A percentile compares a stretch with the other conserved stretches of the same genome.
phyloP scores from a whole-genome alignment of 1,140 invertebrate species.

The Drosophila lowei region DNA sequence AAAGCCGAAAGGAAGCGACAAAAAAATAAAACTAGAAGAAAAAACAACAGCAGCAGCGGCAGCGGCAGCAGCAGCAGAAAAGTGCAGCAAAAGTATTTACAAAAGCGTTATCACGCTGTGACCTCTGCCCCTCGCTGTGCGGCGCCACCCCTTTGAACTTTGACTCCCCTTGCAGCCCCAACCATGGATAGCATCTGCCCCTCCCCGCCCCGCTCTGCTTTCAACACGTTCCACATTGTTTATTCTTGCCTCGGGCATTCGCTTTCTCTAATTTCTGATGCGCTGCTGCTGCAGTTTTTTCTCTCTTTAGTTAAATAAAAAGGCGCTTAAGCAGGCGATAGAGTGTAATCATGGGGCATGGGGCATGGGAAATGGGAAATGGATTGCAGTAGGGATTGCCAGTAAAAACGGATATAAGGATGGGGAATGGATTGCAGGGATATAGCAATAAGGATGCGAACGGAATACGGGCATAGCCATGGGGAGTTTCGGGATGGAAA shows the following conservation, averaged over 20 bases:
- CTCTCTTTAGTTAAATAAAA: slow-evolving; percentile 73
- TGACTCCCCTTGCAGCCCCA: slow-evolving; percentile 2
- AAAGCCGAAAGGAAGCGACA: slow-evolving; percentile 72
- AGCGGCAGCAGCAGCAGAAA: slow-evolving; percentile 57
- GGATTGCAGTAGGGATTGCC: not conserved
- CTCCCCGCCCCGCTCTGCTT: not conserved
- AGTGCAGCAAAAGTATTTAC: slow-evolving; percentile 80
- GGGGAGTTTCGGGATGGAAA: not conserved
- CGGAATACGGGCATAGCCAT: not conserved
- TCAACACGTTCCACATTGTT: slow-evolving; percentile 65
- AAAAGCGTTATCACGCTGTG: slow-evolving; percentile 76
- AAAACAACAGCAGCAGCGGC: slow-evolving; percentile 36
- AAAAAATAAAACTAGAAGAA: slow-evolving; percentile 51
- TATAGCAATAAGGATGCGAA: not conserved
- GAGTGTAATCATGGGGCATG: slow-evolving; percentile 50
- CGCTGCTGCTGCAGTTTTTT: slow-evolving; percentile 48
- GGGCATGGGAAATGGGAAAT: not conserved
- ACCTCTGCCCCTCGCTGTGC: slow-evolving; percentile 23
- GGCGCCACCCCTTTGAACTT: slow-evolving; percentile 28
- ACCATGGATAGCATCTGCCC: not conserved
- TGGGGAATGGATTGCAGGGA: slow-evolving; percentile 25
- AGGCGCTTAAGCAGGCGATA: slow-evolving; percentile 62
- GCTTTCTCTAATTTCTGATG: slow-evolving; percentile 75
- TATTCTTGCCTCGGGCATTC: slow-evolving; percentile 73
- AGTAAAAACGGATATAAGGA: no score